Percentiles rank a stretch among this genome's conserved stretches.
Evolutionary conservation across 2,888 invertebrate genomes (phyloP).

Genomic region (Pammene aurita): DNA sequence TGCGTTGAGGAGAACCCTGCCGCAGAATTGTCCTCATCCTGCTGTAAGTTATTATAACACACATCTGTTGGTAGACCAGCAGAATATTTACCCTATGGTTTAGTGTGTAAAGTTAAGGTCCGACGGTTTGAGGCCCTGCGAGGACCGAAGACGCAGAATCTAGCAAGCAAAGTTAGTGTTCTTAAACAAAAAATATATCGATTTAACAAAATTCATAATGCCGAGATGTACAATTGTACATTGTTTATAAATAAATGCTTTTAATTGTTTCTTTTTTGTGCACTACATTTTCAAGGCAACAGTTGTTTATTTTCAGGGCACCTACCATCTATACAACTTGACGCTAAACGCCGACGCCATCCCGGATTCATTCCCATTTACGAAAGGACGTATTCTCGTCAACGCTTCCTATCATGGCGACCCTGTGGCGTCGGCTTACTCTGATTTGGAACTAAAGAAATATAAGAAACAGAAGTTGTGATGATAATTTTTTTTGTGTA

Average conservation of each 20-base stretch:
- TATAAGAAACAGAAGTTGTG: not conserved
- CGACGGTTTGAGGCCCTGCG: too few relatives aligned
- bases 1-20: conserved; percentile 12
- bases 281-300: too few relatives aligned
- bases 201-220: too few relatives aligned
- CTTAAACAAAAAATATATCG: too few relatives aligned
- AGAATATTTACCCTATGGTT: too few relatives aligned
- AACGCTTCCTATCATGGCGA: not conserved
- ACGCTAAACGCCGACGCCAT: conserved; percentile 24
- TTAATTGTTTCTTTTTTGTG: too few relatives aligned
- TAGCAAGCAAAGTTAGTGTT: too few relatives aligned
- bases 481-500: not conserved
- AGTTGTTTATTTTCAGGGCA: conserved; percentile 16
- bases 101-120: too few relatives aligned
- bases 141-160: too few relatives aligned
- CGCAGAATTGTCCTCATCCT: conserved; percentile 23
- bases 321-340: conserved; percentile 26
- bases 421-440: not conserved
- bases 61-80: too few relatives aligned
- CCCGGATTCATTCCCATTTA: conserved; percentile 32
- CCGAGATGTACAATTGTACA: too few relatives aligned
- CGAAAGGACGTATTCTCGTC: conserved; percentile 16
- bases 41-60: conserved; percentile 7
- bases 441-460: conserved; percentile 31
- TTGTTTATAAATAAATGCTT: too few relatives aligned